Evolutionary conservation across 2,888 invertebrate species (phyloP).

Genomic region (Diaphora mendica): DNA sequence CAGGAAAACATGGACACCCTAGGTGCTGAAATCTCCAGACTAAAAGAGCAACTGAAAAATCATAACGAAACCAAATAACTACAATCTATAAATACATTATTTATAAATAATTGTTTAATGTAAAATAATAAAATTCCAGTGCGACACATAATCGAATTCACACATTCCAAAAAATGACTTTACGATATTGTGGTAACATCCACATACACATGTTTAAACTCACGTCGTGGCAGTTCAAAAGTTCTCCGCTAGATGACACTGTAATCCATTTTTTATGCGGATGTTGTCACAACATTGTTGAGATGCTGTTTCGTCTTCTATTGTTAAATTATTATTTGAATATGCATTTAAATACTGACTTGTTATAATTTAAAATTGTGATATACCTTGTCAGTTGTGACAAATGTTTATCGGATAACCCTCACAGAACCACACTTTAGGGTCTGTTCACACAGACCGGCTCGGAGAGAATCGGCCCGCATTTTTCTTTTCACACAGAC

Average conservation of each 20-base stretch:
- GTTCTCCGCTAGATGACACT: background rate
- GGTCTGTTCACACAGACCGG: too few relatives aligned
- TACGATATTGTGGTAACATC: background rate
- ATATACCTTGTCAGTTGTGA: background rate
- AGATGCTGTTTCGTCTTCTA: background rate
- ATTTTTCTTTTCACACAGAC: too few relatives aligned
- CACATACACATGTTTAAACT: background rate
- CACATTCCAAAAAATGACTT: conserved; percentile 17
- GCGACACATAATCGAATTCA: conserved; percentile 8
- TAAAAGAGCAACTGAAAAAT: conserved; percentile 72
- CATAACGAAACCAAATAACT: conserved; percentile 51
- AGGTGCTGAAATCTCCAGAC: conserved; percentile 91
- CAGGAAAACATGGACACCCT: conserved; percentile 93
- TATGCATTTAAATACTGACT: background rate
- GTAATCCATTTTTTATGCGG: background rate
- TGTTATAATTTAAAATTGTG: background rate
- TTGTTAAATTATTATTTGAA: background rate
- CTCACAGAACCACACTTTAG: too few relatives aligned
- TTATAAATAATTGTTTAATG: conserved; percentile 13
- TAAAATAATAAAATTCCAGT: conserved; percentile 23
- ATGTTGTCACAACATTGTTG: background rate
- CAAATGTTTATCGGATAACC: background rate
- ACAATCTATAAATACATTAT: conserved; percentile 25
- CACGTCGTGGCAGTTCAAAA: background rate
- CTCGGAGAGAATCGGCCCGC: too few relatives aligned